Percentiles rank a stretch among this genome's conserved stretches.
phyloP scores from a whole-genome alignment of 2,888 invertebrate genomes.

The Drosophila merina region DNA sequence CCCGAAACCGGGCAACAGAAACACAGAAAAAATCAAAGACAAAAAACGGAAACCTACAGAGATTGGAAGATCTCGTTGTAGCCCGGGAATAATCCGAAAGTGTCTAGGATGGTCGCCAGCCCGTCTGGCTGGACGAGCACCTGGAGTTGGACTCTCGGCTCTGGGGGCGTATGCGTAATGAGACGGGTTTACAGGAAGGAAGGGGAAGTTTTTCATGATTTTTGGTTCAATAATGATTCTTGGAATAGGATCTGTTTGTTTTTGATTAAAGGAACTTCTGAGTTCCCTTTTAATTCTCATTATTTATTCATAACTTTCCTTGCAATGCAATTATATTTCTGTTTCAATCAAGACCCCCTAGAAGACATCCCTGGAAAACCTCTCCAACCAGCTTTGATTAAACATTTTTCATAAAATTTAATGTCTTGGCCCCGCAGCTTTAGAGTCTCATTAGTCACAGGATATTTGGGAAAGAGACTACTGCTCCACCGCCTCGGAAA shows the following conservation, averaged over 20 bases:
- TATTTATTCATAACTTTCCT: no score
- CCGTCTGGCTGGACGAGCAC: slow-evolving; percentile 30
- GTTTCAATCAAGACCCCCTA: not conserved
- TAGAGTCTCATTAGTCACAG: slow-evolving; percentile 26
- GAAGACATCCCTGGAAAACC: no score
- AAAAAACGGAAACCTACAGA: not conserved
- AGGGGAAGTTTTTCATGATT: no score
- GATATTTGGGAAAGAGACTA: slow-evolving; percentile 3
- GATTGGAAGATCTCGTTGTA: slow-evolving; percentile 14
- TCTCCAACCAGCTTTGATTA: not conserved
- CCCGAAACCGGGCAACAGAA: slow-evolving; percentile 36
- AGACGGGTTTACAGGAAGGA: not conserved
- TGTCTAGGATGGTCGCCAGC: slow-evolving; percentile 36
- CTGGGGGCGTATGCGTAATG: slow-evolving; percentile 18
- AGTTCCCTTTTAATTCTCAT: no score
- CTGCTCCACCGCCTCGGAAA: slow-evolving; percentile 13
- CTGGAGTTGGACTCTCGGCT: not conserved
- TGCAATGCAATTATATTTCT: no score
- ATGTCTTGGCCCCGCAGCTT: not conserved
- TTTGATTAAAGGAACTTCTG: no score
- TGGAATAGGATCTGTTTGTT: not conserved
- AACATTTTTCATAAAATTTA: not conserved
- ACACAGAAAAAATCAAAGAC: not conserved
- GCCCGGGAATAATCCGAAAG: slow-evolving; percentile 1
- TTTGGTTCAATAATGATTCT: not conserved